These are phyloP conservation scores for Neodon shergylaensis DNA, from an alignment of 2,113 vertebrate species.

Conservation along the genomic window DNA sequence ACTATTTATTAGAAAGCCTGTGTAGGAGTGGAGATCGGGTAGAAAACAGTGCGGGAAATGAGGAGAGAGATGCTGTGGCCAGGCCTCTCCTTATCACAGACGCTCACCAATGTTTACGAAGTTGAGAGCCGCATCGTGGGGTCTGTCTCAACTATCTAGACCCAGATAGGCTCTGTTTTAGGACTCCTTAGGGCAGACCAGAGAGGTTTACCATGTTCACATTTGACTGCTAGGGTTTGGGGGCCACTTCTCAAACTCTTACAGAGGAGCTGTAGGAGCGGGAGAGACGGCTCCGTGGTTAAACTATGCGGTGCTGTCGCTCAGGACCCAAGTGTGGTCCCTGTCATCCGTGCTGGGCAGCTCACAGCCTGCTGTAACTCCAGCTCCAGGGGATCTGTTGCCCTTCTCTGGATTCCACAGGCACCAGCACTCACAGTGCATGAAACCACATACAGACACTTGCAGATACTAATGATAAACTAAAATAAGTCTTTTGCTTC, in stretches of 20 bases:
- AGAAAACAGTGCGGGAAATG: background rate
- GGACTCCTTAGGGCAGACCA: background rate
- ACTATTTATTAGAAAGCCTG: background rate
- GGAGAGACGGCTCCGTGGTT: background rate
- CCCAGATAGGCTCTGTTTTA: background rate
- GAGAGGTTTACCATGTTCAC: background rate
- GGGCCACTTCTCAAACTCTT: slow-evolving; percentile 34
- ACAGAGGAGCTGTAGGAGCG: background rate
- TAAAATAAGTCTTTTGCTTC: background rate
- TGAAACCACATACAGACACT: background rate
- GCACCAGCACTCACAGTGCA: background rate
- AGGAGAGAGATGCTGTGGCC: too few species aligned
- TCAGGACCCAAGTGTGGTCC: background rate
- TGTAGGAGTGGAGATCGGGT: background rate
- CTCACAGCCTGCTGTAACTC: background rate
- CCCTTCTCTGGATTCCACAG: background rate
- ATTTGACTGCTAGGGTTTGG: slow-evolving; percentile 23
- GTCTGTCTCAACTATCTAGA: background rate
- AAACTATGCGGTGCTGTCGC: background rate
- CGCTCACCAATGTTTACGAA: background rate
- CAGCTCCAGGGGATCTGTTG: background rate
- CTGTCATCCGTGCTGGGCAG: background rate
- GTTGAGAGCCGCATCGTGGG: rapidly evolving
- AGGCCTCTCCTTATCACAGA: too few species aligned
- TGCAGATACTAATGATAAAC: too few species aligned